Conservation (phyloP, 2,888 invertebrate genomes). For the Schizaphis graminum region DNA sequence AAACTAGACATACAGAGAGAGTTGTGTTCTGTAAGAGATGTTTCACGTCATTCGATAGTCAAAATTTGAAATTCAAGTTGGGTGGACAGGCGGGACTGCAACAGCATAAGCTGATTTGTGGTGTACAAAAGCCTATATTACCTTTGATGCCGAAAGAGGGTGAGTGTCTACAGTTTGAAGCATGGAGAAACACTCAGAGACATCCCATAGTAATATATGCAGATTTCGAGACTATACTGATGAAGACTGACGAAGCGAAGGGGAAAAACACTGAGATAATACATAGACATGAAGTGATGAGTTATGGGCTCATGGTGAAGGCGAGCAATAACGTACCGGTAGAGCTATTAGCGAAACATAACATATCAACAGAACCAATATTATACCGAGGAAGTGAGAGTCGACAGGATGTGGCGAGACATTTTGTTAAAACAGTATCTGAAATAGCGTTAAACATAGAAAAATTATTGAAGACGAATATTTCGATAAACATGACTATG, state of each 20-base stretch:
- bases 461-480: neutral
- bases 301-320: neutral
- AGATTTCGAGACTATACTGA: neutral
- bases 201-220: neutral
- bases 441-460: no score
- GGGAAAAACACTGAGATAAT: neutral
- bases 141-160: neutral
- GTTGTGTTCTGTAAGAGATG: neutral
- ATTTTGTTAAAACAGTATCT: no score
- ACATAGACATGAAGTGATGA: neutral
- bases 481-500: neutral
- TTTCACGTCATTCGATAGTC: neutral
- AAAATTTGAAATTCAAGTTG: neutral
- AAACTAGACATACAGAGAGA: neutral
- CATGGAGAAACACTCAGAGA: neutral
- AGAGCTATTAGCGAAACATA: neutral
- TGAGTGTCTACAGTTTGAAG: neutral
- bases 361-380: neutral
- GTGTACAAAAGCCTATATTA: neutral
- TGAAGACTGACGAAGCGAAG: neutral
- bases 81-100: neutral
- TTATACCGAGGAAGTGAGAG: neutral
- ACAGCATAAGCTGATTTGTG: neutral
- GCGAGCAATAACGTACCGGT: neutral
- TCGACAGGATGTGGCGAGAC: no score